A percentile compares a stretch with the other conserved stretches of the same genome.
Conservation (phyloP, 1,140 invertebrate genomes). For the Drosophila watanabei region DNA sequence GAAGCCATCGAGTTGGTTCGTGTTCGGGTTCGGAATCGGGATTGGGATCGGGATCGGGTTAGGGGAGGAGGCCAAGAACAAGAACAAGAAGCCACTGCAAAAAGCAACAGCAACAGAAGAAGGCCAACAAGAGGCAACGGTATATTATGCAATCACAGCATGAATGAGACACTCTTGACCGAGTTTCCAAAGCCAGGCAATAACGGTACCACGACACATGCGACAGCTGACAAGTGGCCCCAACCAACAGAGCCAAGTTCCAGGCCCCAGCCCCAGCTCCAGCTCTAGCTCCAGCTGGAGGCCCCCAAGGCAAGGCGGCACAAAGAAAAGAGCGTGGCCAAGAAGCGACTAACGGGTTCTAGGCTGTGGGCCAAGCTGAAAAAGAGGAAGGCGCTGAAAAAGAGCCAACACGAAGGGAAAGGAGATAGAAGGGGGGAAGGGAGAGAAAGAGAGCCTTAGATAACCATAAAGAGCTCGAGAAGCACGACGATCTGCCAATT, state of each 20-base stretch:
- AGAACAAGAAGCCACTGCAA: slow-evolving; percentile 37
- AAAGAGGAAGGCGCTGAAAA: slow-evolving; percentile 18
- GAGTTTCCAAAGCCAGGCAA: slow-evolving; percentile 82
- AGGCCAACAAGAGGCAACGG: slow-evolving; percentile 67
- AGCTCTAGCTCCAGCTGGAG: slow-evolving; percentile 14
- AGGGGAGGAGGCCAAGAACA: slow-evolving; percentile 53
- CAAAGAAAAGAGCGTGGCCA: slow-evolving; percentile 43
- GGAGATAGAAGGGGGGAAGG: neutral
- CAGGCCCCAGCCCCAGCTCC: slow-evolving; percentile 10
- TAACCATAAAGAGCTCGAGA: slow-evolving; percentile 36
- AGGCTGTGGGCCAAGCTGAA: slow-evolving; percentile 44
- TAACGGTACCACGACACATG: slow-evolving; percentile 79
- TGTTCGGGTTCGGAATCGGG: neutral
- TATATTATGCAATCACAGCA: slow-evolving; percentile 85
- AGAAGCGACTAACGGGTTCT: slow-evolving; percentile 76
- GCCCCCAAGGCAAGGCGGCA: slow-evolving; percentile 23
- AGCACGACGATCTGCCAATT: slow-evolving; percentile 37
- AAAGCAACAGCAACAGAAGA: slow-evolving; percentile 30
- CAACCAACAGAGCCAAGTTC: slow-evolving; percentile 28
- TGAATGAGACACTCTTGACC: slow-evolving; percentile 85
- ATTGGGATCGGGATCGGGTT: neutral
- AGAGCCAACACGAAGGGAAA: slow-evolving; percentile 3
- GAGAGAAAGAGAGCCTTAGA: slow-evolving; percentile 10
- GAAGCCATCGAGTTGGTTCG: slow-evolving; percentile 15
- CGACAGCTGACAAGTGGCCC: slow-evolving; percentile 76